A percentile compares a stretch with the other conserved stretches of the same genome.
These are phyloP conservation scores for Cephalopachus bancanus DNA, from an alignment of 2,797 vertebrate genomes.

Conservation along the genomic window DNA sequence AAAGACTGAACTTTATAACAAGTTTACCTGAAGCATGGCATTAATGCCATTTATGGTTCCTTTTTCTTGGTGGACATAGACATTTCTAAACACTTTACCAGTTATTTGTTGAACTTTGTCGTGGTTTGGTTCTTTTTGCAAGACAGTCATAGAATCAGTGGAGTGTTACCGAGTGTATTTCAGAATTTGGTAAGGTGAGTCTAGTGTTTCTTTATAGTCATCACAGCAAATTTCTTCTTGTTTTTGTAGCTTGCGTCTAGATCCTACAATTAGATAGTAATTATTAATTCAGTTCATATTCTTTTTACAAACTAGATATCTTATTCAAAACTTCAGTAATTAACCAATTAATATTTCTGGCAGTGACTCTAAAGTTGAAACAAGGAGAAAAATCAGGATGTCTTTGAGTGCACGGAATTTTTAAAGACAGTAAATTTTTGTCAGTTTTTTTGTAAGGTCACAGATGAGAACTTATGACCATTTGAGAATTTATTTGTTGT, in stretches of 20 bases:
- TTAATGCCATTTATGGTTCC: slow-evolving; percentile 75
- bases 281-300: slow-evolving; percentile 65
- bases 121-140: slow-evolving; percentile 59
- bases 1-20: slow-evolving; percentile 69
- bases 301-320: slow-evolving; percentile 52
- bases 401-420: slow-evolving; percentile 45
- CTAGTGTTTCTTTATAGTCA: slow-evolving; percentile 72
- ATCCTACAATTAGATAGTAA: slow-evolving; percentile 82
- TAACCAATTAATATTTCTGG: slow-evolving; percentile 29
- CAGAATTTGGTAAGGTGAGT: slow-evolving; percentile 57
- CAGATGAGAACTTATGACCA: slow-evolving; percentile 91
- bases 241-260: slow-evolving; percentile 59
- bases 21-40: slow-evolving; percentile 86
- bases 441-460: slow-evolving; percentile 90
- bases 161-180: slow-evolving; percentile 62
- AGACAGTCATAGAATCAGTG: slow-evolving; percentile 56
- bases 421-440: slow-evolving; percentile 57
- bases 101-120: slow-evolving; percentile 79
- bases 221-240: slow-evolving; percentile 63
- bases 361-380: slow-evolving; percentile 89
- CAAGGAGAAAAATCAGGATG: slow-evolving; percentile 75
- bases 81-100: slow-evolving; percentile 74
- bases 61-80: slow-evolving; percentile 75
- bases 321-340: slow-evolving; percentile 58
- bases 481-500: slow-evolving; percentile 91